Evolutionary conservation across 2,113 vertebrate genomes (phyloP), one percentile per base, ranked within the genome.

Genomic region (Psettodes erumei): DNA sequence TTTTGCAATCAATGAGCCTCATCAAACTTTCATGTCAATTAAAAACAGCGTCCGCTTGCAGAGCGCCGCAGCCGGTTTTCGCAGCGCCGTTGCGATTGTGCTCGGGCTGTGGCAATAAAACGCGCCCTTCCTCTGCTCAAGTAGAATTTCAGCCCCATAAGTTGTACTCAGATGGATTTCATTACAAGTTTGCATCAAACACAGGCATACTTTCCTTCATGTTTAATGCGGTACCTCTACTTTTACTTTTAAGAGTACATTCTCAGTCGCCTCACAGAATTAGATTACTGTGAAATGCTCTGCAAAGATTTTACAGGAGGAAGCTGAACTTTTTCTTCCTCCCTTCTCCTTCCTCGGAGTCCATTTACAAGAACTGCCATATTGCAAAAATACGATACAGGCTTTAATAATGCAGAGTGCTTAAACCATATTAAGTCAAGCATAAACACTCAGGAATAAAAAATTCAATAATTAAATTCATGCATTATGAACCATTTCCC

Each of bases 351-450:
- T n/a, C n/a, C n/a, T n/a, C 25, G 8, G 16, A 19, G 7, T 65
- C 13, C 19, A 28, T 45, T 79, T 28, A 55, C 1, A 71, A n/a
- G n/a, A 76, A 8, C 2, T 15, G 54, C 23, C 50, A 56, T 32
- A 40, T 28, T n/a, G 35, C 73, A 71, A 72, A 80, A 72, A 75
- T 73, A 77, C 40, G 23, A 78, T 58, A 38, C 33, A 30, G 45
- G 38, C 37, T 68, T 90, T 47, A 90, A 81, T 89, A 86, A 84
- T 89, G 30, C 48, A 89, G 51, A 68, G 37, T 54, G 48, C 43
- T 75, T 83, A 32, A 79, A 75, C 21, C 0, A 0, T 42, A 76
- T 55, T 32, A 79, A 86, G 55, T 66, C 61, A 68, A 63, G 71
- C 74, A 62, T 37, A 58, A 80, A 66, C 80, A 82, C 59, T 75